Base-by-base conservation (phyloP, 2,113 vertebrate genomes). In the Oryzias celebensis region DNA sequence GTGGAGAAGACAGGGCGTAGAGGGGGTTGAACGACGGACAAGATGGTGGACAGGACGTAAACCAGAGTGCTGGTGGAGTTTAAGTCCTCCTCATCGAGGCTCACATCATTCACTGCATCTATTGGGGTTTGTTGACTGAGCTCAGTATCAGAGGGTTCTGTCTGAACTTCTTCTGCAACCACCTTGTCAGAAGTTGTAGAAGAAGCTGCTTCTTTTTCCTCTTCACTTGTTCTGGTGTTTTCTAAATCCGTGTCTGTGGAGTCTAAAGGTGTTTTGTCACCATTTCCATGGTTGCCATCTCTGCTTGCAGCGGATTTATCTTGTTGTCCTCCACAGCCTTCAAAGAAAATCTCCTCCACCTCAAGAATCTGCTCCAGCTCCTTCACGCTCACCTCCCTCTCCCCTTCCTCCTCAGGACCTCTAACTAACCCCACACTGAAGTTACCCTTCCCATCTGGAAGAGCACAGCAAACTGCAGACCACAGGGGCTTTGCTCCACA, bases 391-490 rank as follows among this genome's bases (percentile, higher is more conserved):
- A 91, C 78, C 55, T 78, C 68, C 59, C 62, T 89, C 54, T 76
- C 46, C 14, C 20, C 73, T 46, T 55, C 56, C 31, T 16, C 77
- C 31, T 16, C 77, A 15, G 67, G 62, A 20, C 85, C 81, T 61
- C 56, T 86, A 61, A 91, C 78, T 26, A 91, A 58, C 51, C 84
- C 91, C 51, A 88, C 0, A 41, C 82, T 85, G 64, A 92, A 91
- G 52, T 64, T 66, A 6, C 52, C 61, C 2, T 68, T 52, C 44
- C 71, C 89, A 3, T 74, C 72, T 4, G 89, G 74, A 52, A 48
- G 79, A 12, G 77, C 52, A 12, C 92, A 93, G 72, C 91, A 93
- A 20, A 75, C 62, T 13, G 90, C 91, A 28, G 82, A 81, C 92
- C 92, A 93, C 59, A 89, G 68, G 20, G 68, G 72, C 31, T 52